Evolutionary conservation across 1,140 invertebrate genomes (phyloP), one percentile per base, ranked within the genome.

Genomic region (Mylabris phalerata): DNA sequence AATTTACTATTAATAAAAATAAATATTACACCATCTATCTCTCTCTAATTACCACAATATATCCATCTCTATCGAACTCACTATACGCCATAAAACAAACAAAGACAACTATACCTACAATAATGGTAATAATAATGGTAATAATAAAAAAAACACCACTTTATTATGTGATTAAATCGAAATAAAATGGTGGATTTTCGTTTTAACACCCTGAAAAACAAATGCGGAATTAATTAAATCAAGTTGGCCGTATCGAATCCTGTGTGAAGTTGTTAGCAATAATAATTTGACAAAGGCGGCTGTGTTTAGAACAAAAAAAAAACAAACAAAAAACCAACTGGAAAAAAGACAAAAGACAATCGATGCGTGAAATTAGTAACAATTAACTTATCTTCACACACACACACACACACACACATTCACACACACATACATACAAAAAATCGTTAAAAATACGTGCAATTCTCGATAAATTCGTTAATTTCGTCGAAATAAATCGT

Each of bases 331-430:
- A 58, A 11, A 44, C 41, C 44, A 19, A 44, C 19, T 19, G 19
- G 38, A 32, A 32, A 13, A 47, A 40, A 45, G 51, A 56, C 45
- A 60, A 56, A 55, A 50, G 50, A 56, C 41, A 55, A 59, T 56
- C 46, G 44, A 59, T 48, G 27, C 27, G 27, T 42, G 41, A 48
- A 52, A 51, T 47, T 42, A 58, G 45, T 42, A 48, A 58, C 55
- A 52, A 59, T 40, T 42, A 54, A 55, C 43, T 11, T 44, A 44
- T 44, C 19, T 5, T 9, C 4, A 11, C 43, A 44, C n/a, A 44
- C n/a, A 44, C n/a, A 44, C 43, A 44, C 5, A 24, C 4, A 44
- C n/a, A 44, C 43, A 32, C 27, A 7, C 27, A 32, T 2, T 1
- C 27, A 32, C 1, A 32, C 27, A 32, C 7, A 32, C 1, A 32